Conservation (phyloP, 2,113 vertebrate species). For the Gobiocypris rarus region DNA sequence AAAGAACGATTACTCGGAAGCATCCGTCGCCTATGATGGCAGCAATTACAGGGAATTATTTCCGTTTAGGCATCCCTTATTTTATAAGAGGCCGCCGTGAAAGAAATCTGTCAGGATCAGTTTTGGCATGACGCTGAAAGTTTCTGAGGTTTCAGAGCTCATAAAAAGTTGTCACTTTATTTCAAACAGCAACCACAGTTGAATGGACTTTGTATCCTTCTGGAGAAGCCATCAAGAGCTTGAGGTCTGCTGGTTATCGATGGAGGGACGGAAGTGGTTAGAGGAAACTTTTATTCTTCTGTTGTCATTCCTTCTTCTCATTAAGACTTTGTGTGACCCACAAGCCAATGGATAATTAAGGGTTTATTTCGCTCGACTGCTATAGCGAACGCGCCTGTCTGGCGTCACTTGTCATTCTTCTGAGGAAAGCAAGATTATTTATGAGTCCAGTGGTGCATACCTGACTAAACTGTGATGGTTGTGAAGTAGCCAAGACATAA, state of each 20-base stretch:
- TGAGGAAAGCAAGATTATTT: conserved; percentile 65
- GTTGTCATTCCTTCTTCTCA: conserved; percentile 62
- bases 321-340: conserved; percentile 64
- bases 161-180: conserved; percentile 80
- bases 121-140: conserved; percentile 70
- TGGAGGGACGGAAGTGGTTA: conserved; percentile 39
- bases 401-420: conserved; percentile 64
- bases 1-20: conserved; percentile 26
- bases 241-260: conserved; percentile 37
- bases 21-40: conserved; percentile 55
- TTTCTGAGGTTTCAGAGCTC: conserved; percentile 76
- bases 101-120: conserved; percentile 53
- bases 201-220: conserved; percentile 70
- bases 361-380: conserved; percentile 71
- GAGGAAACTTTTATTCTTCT: conserved; percentile 45
- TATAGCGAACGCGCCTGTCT: conserved; percentile 65
- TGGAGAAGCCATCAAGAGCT: conserved; percentile 72
- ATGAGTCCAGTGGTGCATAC: conserved; percentile 66
- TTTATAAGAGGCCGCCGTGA: conserved; percentile 70
- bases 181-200: conserved; percentile 74
- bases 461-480: conserved; percentile 66
- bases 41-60: conserved; percentile 64
- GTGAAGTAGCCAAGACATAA: conserved; percentile 65
- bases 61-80: conserved; percentile 66
- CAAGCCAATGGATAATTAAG: conserved; percentile 66